Conservation (phyloP, 53 echinoderm and acorn worm genomes). For the Luidia sarsii region DNA sequence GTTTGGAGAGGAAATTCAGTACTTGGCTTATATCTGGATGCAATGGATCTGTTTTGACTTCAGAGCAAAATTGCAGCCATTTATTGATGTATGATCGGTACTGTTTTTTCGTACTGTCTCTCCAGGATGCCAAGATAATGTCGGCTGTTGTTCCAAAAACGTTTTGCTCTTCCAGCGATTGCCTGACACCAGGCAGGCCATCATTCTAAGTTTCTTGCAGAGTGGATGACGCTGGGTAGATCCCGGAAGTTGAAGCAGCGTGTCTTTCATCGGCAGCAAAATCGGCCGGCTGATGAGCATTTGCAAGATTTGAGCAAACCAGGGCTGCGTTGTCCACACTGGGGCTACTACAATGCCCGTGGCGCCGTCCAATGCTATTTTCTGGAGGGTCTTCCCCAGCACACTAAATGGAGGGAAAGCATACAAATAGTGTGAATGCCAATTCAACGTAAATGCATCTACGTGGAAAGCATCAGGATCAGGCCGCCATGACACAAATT, state of each 20-base stretch:
- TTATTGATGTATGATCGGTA: conserved; percentile 22
- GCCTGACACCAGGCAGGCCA: conserved; percentile 46
- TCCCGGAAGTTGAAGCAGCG: conserved; percentile 20
- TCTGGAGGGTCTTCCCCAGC: conserved; percentile 8
- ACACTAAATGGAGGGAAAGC: conserved; percentile 45
- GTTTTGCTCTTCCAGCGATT: conserved; percentile 44
- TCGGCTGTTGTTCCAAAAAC: conserved; percentile 27
- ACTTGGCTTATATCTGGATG: conserved; percentile 11
- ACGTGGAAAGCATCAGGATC: conserved; percentile 18
- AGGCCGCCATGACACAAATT: conserved; percentile 35
- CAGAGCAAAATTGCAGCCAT: conserved; percentile 47
- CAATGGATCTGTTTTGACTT: conserved; percentile 10
- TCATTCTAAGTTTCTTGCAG: conserved; percentile 43
- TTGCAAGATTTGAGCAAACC: conserved; percentile 46
- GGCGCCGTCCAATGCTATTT: not conserved
- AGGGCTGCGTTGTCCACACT: conserved; percentile 51
- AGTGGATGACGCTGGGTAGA: conserved; percentile 32
- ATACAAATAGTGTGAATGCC: conserved; percentile 24
- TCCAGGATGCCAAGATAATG: conserved; percentile 46
- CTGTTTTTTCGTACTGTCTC: conserved; percentile 18
- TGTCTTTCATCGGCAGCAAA: conserved; percentile 37
- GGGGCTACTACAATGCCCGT: conserved; percentile 13
- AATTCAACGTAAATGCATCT: conserved; percentile 38
- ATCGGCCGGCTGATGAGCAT: conserved; percentile 42
- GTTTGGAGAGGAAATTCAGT: conserved; percentile 43